phyloP scores from a whole-genome alignment of 2,888 invertebrate species.

The Brachypalpus laphriformis region DNA sequence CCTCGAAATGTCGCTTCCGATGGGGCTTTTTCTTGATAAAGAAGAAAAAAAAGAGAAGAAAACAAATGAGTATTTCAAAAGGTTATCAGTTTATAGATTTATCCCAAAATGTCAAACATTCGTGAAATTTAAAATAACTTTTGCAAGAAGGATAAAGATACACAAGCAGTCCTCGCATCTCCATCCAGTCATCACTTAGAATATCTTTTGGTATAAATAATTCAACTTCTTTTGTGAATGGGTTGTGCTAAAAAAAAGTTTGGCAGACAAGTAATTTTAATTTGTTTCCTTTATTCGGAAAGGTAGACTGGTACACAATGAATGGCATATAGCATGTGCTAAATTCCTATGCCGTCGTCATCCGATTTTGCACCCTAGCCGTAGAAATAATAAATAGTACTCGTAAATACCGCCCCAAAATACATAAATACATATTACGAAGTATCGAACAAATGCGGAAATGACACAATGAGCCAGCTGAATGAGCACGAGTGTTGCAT shows the following conservation, averaged over 20 bases:
- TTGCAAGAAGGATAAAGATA: background rate
- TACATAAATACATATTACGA: conserved; percentile 24
- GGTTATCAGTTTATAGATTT: conserved; percentile 52
- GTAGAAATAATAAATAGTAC: conserved; percentile 31
- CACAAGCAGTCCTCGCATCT: background rate
- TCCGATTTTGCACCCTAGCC: conserved; percentile 29
- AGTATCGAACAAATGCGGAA: conserved; percentile 24
- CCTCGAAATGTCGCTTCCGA: conserved; percentile 97
- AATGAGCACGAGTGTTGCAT: background rate
- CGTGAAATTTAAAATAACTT: conserved; percentile 39
- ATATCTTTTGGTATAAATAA: conserved; percentile 9
- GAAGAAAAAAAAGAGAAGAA: conserved; percentile 18
- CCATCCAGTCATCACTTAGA: background rate
- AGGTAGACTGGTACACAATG: too few species aligned
- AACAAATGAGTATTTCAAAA: conserved; percentile 9
- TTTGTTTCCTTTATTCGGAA: conserved; percentile 30
- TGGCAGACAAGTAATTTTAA: conserved; percentile 1
- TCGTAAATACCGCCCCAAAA: too few species aligned
- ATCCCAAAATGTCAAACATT: conserved; percentile 34
- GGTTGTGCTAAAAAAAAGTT: background rate
- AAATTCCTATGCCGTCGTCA: conserved; percentile 28
- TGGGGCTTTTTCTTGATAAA: conserved; percentile 91
- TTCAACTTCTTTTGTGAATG: background rate
- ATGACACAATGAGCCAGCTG: background rate
- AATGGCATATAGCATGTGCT: conserved; percentile 14